phyloP scores from a whole-genome alignment of 2,888 invertebrate genomes.

The Electrophaes corylata region DNA sequence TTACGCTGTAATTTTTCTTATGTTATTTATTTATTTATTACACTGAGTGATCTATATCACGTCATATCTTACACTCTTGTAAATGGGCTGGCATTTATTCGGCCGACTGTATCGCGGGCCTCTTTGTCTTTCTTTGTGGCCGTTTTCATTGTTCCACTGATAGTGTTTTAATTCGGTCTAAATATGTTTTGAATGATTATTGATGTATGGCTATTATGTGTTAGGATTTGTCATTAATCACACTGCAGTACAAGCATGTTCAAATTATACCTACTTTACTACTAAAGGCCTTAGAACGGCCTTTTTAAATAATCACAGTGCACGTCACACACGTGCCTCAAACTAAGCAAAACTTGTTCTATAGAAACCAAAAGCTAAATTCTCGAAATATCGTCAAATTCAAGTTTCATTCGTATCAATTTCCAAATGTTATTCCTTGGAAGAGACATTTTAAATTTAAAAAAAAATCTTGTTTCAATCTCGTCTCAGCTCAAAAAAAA shows the following conservation, averaged over 20 bases:
- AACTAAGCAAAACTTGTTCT: no score
- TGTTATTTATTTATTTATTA: conserved; percentile 85
- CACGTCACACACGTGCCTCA: no score
- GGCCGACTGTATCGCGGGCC: conserved; percentile 46
- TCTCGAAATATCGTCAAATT: no score
- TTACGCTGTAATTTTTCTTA: conserved; percentile 84
- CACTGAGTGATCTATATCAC: conserved; percentile 83
- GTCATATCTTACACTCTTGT: conserved; percentile 84
- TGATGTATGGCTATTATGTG: conserved; percentile 16
- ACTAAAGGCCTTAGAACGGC: no score
- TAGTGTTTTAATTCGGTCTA: conserved; percentile 39
- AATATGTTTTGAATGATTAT: conserved; percentile 34
- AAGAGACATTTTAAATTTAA: no score
- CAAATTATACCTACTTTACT: neutral
- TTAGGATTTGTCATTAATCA: conserved; percentile 19
- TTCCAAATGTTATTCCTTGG: no score
- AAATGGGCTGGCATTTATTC: conserved; percentile 80
- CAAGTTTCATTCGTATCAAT: no score
- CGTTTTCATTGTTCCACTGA: conserved; percentile 50
- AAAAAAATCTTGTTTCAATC: no score
- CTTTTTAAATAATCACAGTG: no score
- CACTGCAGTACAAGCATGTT: neutral
- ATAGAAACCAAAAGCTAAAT: no score
- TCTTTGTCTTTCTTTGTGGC: conserved; percentile 45
- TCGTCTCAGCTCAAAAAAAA: no score